A percentile compares a stretch with the other conserved stretches of the same genome.
phyloP scores from a whole-genome alignment of 1,140 invertebrate species.

The Euschistus heros region DNA sequence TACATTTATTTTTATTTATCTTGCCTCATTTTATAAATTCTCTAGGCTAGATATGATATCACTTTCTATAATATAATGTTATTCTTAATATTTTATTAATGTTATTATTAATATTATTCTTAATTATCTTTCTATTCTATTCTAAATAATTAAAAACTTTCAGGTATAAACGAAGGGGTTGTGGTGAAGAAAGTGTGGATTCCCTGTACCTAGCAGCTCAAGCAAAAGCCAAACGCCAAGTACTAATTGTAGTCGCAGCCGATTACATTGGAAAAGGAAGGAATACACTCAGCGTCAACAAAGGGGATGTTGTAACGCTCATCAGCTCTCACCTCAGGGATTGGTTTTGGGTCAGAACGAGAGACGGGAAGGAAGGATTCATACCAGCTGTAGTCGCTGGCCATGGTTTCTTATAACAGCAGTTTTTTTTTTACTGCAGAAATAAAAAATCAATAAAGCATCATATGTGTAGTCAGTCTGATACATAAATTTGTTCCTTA shows the following conservation, averaged over 20 bases:
- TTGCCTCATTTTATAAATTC: too few relatives aligned
- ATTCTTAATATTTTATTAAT: too few relatives aligned
- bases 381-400: constrained; percentile 64
- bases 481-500: too few relatives aligned
- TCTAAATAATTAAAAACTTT: too few relatives aligned
- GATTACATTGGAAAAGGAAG: constrained; percentile 46
- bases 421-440: too few relatives aligned
- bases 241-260: constrained; percentile 43
- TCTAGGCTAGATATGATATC: too few relatives aligned
- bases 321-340: constrained; percentile 42
- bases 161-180: constrained; percentile 31
- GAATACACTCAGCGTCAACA: constrained; percentile 49
- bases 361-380: constrained; percentile 57
- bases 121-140: too few relatives aligned
- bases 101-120: too few relatives aligned
- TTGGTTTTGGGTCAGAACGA: constrained; percentile 62
- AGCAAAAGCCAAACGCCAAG: constrained; percentile 30
- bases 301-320: constrained; percentile 62
- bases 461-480: too few relatives aligned
- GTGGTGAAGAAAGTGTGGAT: constrained; percentile 55
- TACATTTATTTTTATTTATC: too few relatives aligned
- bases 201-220: constrained; percentile 51
- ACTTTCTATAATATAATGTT: too few relatives aligned
- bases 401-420: constrained; percentile 51
- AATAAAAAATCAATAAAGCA: too few relatives aligned